Conservation (phyloP, 2,888 invertebrate species). For the Philopedon plagiatum region DNA sequence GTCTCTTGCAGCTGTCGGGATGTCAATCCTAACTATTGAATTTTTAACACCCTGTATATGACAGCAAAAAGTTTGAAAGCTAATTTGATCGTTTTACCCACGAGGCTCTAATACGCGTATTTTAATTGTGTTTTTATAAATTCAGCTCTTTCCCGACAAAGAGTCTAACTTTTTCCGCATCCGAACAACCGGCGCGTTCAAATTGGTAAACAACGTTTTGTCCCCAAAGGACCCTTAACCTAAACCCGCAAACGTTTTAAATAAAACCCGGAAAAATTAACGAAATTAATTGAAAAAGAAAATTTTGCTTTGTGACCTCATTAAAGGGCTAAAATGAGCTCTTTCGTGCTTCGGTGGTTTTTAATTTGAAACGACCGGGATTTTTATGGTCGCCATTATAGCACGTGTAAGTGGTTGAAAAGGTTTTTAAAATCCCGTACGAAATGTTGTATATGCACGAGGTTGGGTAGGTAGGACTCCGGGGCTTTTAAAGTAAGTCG, state of each 20-base stretch:
- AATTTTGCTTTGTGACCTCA: conserved; percentile 33
- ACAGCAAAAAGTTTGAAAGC: background rate
- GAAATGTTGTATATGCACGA: background rate
- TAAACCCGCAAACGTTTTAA: conserved; percentile 12
- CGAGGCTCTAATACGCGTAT: background rate
- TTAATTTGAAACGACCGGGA: conserved; percentile 34
- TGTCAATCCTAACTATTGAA: no score
- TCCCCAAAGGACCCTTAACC: conserved; percentile 12
- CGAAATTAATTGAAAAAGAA: conserved; percentile 33
- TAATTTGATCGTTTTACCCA: background rate
- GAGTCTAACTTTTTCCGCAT: background rate
- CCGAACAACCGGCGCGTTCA: background rate
- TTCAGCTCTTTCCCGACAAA: background rate
- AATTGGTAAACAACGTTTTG: background rate
- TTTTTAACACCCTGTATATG: no score
- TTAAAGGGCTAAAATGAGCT: conserved; percentile 35
- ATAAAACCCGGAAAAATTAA: conserved; percentile 21
- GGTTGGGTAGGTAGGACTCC: background rate
- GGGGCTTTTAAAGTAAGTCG: background rate
- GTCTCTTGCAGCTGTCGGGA: no score
- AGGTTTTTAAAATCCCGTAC: conserved; percentile 16
- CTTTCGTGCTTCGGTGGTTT: conserved; percentile 37
- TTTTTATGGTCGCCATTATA: conserved; percentile 28
- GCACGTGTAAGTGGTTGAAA: conserved; percentile 18
- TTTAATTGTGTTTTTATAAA: background rate